phyloP scores from a whole-genome alignment of 2,797 vertebrate genomes.

The Tadarida brasiliensis region DNA sequence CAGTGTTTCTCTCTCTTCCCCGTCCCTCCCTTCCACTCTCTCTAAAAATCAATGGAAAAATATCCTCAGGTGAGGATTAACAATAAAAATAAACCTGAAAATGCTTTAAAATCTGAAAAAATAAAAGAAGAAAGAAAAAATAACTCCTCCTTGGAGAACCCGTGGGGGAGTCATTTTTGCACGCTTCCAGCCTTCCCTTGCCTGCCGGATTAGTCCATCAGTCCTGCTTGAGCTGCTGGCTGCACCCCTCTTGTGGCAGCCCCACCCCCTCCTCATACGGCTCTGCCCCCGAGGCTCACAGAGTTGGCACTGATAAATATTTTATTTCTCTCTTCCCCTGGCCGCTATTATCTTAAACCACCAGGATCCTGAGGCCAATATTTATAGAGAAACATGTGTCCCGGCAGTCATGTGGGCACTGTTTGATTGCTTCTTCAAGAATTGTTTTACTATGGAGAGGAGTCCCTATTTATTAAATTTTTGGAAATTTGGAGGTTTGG shows the following conservation, averaged over 20 bases:
- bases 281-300: background rate
- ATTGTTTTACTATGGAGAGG: background rate
- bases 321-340: conserved; percentile 12
- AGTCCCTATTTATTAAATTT: background rate
- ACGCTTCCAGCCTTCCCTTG: conserved; percentile 19
- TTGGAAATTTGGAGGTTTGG: background rate
- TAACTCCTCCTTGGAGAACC: background rate
- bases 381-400: conserved; percentile 65
- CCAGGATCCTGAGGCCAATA: conserved; percentile 63
- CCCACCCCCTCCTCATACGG: background rate
- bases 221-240: background rate
- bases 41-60: no score
- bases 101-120: background rate
- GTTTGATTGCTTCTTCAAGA: background rate
- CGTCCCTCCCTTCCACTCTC: no score
- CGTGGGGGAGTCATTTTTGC: conserved; percentile 33
- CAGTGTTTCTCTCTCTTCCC: no score
- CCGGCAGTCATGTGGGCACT: background rate
- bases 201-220: background rate
- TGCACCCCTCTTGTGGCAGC: background rate
- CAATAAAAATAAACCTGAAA: background rate
- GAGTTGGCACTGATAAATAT: background rate
- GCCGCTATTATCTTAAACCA: conserved; percentile 68
- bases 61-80: no score
- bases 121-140: background rate